Evolutionary conservation across 2,797 vertebrate species (phyloP), one percentile per base, ranked within the genome.

Genomic region (Lithobates pipiens): DNA sequence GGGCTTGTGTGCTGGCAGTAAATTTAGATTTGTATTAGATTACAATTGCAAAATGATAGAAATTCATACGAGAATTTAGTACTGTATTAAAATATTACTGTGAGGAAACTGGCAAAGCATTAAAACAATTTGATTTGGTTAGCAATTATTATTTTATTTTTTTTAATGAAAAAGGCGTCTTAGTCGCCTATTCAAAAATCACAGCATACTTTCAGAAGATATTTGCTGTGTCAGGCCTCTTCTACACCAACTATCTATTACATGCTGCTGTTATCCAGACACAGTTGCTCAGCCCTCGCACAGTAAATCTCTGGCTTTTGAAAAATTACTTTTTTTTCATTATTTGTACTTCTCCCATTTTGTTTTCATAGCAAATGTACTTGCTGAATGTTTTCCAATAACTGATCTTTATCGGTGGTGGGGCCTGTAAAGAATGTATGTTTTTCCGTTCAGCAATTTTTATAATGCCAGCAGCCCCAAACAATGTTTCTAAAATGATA

Each of bases 331-430:
- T 27, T 67, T 39, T 27, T 65, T 61, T 61, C 27, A 77, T 77
- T 77, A 77, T 77, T 77, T 63, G 34, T 25, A 39, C 76, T 75
- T 82, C 29, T 72, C 34, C 57, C 80, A 75, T 73, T 36, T 27
- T 65, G 10, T 36, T 61, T 36, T 25, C 27, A 63, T 57, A 71
- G 54, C 67, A 71, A 71, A 68, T 54, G 61, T 72, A 72, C 69
- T 71, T 54, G 18, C 34, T 72, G 34, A 39, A 25, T n/a, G 50
- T 61, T 80, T 36, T 72, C 46, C 67, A 54, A 70, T 61, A 61
- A 61, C 54, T 61, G 54, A 61, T 80, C 68, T 54, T 80, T 80
- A 80, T 80, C 68, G 34, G 65, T 44, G 36, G 76, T 67, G 61
- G 76, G 23, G 9, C 54, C 76, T 8, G 50, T 23, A 36, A 39